A percentile compares a stretch with the other conserved stretches of the same genome.
These are phyloP conservation scores for Nothocercus julius DNA, from an alignment of 2,113 vertebrate species.

Conservation along the genomic window DNA sequence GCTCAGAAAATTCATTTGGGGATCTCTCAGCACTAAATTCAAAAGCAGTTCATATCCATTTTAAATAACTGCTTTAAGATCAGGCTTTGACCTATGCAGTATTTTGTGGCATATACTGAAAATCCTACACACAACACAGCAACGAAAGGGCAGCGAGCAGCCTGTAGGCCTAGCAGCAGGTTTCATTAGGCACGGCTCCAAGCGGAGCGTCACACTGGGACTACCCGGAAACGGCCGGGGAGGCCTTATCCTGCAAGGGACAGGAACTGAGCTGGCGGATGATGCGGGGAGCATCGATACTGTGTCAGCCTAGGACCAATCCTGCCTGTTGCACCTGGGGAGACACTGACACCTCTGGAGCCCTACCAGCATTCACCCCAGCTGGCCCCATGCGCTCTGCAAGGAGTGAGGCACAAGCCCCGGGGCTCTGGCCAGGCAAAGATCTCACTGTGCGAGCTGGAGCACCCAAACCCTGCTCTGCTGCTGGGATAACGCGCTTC, in stretches of 20 bases:
- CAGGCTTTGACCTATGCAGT: neutral
- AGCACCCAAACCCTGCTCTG: neutral
- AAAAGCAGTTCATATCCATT: neutral
- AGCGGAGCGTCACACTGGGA: neutral
- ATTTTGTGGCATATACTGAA: neutral
- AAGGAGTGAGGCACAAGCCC: neutral
- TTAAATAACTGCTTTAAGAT: neutral
- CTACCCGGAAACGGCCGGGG: neutral
- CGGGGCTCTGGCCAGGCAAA: neutral
- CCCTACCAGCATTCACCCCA: neutral
- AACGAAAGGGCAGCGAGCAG: neutral
- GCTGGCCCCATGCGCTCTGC: neutral
- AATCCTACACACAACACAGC: neutral
- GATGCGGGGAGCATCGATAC: neutral
- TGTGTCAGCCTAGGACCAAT: accelerated
- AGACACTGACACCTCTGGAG: neutral
- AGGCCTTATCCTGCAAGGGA: neutral
- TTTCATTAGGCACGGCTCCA: neutral
- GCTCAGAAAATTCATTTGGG: neutral
- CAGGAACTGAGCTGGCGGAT: neutral
- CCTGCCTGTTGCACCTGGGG: neutral
- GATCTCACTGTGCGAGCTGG: neutral
- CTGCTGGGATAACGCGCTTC: neutral
- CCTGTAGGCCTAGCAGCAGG: neutral
- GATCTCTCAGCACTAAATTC: neutral